Evolutionary conservation across 2,797 vertebrate genomes (phyloP).

Genomic region (Mycteria americana): DNA sequence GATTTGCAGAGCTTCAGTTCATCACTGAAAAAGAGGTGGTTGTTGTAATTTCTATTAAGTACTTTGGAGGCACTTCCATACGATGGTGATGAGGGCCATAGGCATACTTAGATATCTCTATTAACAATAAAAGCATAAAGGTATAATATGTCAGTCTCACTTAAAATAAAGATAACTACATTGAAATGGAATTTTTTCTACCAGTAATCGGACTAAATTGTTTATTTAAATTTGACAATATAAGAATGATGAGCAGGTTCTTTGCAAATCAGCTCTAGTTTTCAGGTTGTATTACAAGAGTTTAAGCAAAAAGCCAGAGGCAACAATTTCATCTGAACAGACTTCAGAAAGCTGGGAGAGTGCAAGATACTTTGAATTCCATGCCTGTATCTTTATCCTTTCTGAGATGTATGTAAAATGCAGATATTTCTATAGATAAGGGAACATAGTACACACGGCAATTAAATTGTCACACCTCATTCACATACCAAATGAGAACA

Average conservation of each 20-base stretch:
- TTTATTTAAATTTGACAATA: neutral
- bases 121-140: neutral
- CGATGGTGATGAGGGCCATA: neutral
- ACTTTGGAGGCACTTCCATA: neutral
- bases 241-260: neutral
- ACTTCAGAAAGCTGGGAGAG: neutral
- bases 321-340: neutral
- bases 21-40: slow-evolving; percentile 22
- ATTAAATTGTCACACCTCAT: neutral
- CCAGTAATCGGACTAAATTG: neutral
- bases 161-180: neutral
- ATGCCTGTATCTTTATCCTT: neutral
- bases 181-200: neutral
- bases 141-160: neutral
- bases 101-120: slow-evolving; percentile 8
- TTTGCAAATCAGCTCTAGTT: neutral
- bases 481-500: slow-evolving; percentile 1
- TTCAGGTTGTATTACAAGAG: neutral
- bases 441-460: neutral
- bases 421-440: neutral
- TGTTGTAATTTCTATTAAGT: slow-evolving; percentile 41
- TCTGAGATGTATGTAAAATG: neutral
- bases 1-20: slow-evolving; percentile 40
- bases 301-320: slow-evolving; percentile 12
- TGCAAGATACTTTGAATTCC: neutral